Base-by-base conservation (phyloP, 2,797 vertebrate genomes). In the Pangasius djambal region DNA sequence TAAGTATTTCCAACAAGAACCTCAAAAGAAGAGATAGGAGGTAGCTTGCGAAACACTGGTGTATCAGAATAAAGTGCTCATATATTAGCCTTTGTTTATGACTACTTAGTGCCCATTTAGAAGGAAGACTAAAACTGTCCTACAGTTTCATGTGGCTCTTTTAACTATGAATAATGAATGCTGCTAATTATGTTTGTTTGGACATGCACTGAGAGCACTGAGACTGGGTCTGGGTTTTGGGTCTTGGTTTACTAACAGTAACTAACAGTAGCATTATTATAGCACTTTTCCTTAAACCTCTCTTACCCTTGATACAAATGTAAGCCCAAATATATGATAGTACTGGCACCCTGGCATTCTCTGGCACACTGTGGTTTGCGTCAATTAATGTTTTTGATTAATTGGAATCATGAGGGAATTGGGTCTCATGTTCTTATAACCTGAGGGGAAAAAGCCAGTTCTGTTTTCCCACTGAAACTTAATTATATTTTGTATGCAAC, bases 371-470 rank as follows among this genome's bases (percentile, higher is more conserved):
- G 75, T 77, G 61, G 40, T 75, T 85, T 75, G n/a, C 44, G 79
- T 88, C 57, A 89, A 85, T 90, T 86, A 86, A 88, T 90, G 88
- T 91, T 85, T 89, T 70, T 82, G 89, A 91, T 93, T 87, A 91
- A 96, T 94, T 94, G 93, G 92, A 95, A 95, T 87, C 95, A 96
- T 93, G 93, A 55, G 94, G 91, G 59, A 87, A 86, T 74, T 52
- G 90, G 77, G 94, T 93, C 94, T 90, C 93, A 92, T 95, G 94
- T 93, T 92, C 87, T 83, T 88, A 77, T 83, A 85, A 85, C 91
- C 89, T 91, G 57, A 90, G 59, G 86, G 82, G 87, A 92, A 92
- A 94, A 94, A 96, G 94, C 91, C 57, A 94, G 95, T 95, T 95
- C 63, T 31, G 87, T 89, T 92, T 92, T 89, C 83, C 44, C 44